phyloP scores from a whole-genome alignment of 2,113 vertebrate genomes.

The Azemiops feae region DNA sequence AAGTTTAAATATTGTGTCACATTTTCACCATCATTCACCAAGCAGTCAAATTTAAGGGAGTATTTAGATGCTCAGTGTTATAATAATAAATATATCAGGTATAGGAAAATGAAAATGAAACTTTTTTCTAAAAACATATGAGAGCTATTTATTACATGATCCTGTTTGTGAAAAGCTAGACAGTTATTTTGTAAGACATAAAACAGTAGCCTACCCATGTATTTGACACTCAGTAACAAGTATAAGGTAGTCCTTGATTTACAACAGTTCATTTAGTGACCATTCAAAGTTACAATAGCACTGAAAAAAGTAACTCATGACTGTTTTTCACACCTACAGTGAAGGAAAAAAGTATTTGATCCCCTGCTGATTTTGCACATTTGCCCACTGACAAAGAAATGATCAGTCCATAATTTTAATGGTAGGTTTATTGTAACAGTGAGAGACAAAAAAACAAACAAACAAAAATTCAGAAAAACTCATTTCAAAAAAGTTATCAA shows the following conservation, averaged over 20 bases:
- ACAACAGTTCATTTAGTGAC: not conserved
- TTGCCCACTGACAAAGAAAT: no score
- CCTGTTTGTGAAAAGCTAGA: not conserved
- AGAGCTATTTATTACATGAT: not conserved
- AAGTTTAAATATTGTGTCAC: not conserved
- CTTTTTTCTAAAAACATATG: not conserved
- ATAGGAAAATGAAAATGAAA: not conserved
- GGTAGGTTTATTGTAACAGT: no score
- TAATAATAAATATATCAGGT: not conserved
- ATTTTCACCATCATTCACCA: not conserved
- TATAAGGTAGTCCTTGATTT: not conserved
- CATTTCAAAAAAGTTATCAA: no score
- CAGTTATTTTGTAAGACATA: not conserved
- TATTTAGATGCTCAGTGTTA: not conserved
- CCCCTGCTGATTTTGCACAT: no score
- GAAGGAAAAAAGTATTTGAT: no score
- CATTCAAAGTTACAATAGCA: not conserved
- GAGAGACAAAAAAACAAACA: no score
- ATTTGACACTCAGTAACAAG: not conserved
- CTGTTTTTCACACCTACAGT: not conserved
- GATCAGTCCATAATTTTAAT: no score
- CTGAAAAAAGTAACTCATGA: not conserved
- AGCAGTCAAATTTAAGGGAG: not conserved
- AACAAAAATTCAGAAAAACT: no score
- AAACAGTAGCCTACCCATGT: not conserved